Evolutionary conservation across 1,140 invertebrate species (phyloP), one percentile per base, ranked within the genome.

Genomic region (Drosophila nikananu): DNA sequence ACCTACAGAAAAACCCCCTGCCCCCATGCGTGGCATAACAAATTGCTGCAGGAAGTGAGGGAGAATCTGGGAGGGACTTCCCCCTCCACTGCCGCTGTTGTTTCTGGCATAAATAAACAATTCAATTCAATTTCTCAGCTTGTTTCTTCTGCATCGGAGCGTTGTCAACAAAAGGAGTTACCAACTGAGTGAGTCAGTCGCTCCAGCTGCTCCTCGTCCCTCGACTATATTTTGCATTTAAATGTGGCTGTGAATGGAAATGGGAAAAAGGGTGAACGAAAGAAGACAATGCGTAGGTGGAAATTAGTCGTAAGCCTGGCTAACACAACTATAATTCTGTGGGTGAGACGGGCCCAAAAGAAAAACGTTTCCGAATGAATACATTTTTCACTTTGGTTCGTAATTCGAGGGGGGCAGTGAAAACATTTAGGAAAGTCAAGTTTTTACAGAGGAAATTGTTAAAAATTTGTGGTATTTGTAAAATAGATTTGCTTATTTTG

Each of bases 31-130:
- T 89, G 81, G 78, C 79, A 86, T 55, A 90, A 86, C 86, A 90
- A 90, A 90, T 89, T 89, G 81, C 75, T 21, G 41, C 41, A 77
- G 52, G 44, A 52, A 58, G 55, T 35, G 13, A 0, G 19, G 46
- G 30, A 48, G 48, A 32, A 27, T 17, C 19, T 35, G 25, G 49
- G 35, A 42, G 49, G 21, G 64, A 41, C 65, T 65, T 65, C 70
- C 41, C 19, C 21, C 17, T 61, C 39, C 42, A 19, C 49, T 52
- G 35, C 49, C 59, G 37, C 23, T 59, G 30, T 66, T 76, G 60
- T 63, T 62, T 71, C 23, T 75, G 81, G 86, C 86, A 90, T 91
- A 91, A 86, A 90, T 90, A 90, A 90, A 90, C 86, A 90, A 90
- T 90, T 86, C 86, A 82, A 90, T 90, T 90, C 79, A 80, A 86